Percentiles rank a stretch among this genome's conserved stretches.
These are phyloP conservation scores for Drosophila melanica DNA, from an alignment of 1,140 invertebrate species.

Conservation along the genomic window DNA sequence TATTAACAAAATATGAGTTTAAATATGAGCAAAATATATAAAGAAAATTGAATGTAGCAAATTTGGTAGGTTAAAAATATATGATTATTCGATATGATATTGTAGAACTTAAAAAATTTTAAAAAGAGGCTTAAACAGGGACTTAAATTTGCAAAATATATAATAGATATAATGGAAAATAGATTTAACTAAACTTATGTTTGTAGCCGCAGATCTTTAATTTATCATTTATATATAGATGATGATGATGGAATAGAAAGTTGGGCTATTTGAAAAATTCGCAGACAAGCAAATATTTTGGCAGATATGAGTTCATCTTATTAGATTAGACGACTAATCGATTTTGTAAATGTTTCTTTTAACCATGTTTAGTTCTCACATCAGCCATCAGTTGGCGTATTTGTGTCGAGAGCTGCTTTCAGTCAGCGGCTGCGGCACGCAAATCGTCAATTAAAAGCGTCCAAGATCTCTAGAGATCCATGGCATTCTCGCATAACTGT, in stretches of 20 bases:
- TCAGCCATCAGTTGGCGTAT: slow-evolving; percentile 10
- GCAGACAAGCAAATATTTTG: neutral
- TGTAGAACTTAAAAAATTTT: no score
- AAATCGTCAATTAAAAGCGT: slow-evolving; percentile 68
- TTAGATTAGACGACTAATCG: slow-evolving; percentile 22
- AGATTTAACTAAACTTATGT: neutral
- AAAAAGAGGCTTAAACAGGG: neutral
- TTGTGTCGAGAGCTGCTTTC: slow-evolving; percentile 62
- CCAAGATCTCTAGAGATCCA: slow-evolving; percentile 15
- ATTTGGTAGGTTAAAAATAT: no score
- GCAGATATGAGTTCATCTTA: neutral
- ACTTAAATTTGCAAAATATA: no score
- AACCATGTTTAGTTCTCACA: slow-evolving; percentile 7
- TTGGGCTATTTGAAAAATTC: neutral
- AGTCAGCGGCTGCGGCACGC: slow-evolving; percentile 58
- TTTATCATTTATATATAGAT: neutral
- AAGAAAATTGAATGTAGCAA: no score
- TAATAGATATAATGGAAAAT: neutral
- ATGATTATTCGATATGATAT: no score
- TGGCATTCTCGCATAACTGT: slow-evolving; percentile 27
- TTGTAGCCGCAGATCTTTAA: neutral
- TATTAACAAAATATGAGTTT: no score
- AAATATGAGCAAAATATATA: no score
- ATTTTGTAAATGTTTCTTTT: slow-evolving; percentile 21
- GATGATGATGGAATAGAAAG: slow-evolving; percentile 10